phyloP scores from a whole-genome alignment of 2,113 vertebrate genomes.

The Gallinago undulata region DNA sequence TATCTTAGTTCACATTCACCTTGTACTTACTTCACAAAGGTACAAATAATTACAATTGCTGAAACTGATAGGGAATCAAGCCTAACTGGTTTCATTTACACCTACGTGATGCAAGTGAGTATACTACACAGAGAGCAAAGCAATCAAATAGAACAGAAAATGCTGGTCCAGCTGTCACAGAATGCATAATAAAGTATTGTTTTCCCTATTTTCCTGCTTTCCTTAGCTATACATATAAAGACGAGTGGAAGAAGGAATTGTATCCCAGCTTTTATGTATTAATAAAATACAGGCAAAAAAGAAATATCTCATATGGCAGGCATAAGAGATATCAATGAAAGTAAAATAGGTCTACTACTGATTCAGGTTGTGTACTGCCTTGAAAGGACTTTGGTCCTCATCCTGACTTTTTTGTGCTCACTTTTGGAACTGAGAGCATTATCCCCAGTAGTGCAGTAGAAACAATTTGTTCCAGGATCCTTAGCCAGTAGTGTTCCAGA shows the following conservation, averaged over 20 bases:
- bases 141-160: neutral
- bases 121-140: neutral
- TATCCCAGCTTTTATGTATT: neutral
- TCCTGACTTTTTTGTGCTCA: neutral
- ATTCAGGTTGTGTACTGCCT: neutral
- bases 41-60: neutral
- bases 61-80: neutral
- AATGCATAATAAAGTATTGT: neutral
- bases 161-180: neutral
- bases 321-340: neutral
- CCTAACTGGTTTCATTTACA: neutral
- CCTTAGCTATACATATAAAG: neutral
- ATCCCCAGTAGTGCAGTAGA: conserved; percentile 20
- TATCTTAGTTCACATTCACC: neutral
- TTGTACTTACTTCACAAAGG: neutral
- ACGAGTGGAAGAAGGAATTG: neutral
- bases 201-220: neutral
- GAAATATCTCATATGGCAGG: neutral
- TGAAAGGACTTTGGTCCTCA: neutral
- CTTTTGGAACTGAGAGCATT: neutral
- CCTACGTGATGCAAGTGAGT: neutral
- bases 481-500: conserved; percentile 59
- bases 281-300: neutral
- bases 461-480: conserved; percentile 61
- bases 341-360: neutral